A percentile compares a stretch with the other conserved stretches of the same genome.
Conservation (phyloP, 2,888 invertebrate genomes). For the Drosophila pullipes region DNA sequence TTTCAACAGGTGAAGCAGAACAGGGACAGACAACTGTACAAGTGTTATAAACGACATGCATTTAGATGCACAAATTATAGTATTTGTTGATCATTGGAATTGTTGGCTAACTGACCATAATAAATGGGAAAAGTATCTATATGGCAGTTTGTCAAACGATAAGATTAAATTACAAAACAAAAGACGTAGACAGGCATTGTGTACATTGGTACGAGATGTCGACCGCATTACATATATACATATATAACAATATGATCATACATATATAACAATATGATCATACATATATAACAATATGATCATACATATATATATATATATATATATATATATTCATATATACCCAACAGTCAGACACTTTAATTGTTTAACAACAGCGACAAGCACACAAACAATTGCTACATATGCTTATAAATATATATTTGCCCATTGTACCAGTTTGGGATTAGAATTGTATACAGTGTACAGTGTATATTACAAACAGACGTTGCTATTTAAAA, state of each 20-base stretch:
- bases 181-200: conserved; percentile 29
- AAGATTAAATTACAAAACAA: conserved; percentile 79
- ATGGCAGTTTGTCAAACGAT: conserved; percentile 64
- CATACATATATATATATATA: conserved; percentile 13
- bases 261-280: conserved; percentile 8
- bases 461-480: conserved; percentile 27
- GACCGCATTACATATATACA: conserved; percentile 16
- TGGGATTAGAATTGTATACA: conserved; percentile 36
- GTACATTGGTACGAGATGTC: conserved; percentile 15
- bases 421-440: conserved; percentile 48
- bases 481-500: conserved; percentile 58
- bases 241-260: conserved; percentile 27
- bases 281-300: conserved; percentile 18
- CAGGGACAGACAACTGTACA: neutral
- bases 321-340: conserved; percentile 21
- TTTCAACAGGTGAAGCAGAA: neutral
- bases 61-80: neutral
- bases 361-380: conserved; percentile 72
- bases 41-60: neutral
- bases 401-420: conserved; percentile 47
- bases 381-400: conserved; percentile 43
- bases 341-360: conserved; percentile 42
- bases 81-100: neutral
- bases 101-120: conserved; percentile 2
- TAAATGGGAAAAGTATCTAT: conserved; percentile 41